Percentiles rank a stretch among this genome's conserved stretches.
phyloP scores from a whole-genome alignment of 2,113 vertebrate species.

The Syngnathus scovelli region DNA sequence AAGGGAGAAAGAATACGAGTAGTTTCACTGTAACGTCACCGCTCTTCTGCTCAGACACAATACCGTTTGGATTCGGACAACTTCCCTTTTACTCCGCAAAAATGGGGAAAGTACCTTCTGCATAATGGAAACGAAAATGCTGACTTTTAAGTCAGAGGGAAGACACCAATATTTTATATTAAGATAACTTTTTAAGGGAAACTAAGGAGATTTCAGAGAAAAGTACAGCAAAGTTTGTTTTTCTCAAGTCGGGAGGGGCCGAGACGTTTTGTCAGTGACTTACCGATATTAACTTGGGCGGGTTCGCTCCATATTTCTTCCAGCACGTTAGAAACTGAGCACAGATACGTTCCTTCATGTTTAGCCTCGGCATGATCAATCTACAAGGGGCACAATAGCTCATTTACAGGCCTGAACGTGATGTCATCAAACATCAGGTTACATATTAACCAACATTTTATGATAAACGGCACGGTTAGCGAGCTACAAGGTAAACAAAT shows the following conservation, averaged over 20 bases:
- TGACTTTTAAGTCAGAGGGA: conserved; percentile 32
- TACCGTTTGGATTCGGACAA: conserved; percentile 41
- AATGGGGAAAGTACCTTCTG: conserved; percentile 66
- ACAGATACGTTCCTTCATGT: conserved; percentile 73
- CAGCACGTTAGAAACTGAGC: conserved; percentile 71
- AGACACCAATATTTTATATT: conserved; percentile 1
- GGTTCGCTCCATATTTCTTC: conserved; percentile 76
- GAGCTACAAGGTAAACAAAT: conserved; percentile 6
- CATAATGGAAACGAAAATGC: conserved; percentile 49
- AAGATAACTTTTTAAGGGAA: conserved; percentile 6
- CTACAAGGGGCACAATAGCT: conserved; percentile 45
- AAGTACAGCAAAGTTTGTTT: conserved; percentile 10
- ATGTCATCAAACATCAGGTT: not conserved
- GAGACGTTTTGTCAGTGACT: conserved; percentile 24
- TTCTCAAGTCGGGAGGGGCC: not conserved
- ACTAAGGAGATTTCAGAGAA: not conserved
- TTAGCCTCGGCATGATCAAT: conserved; percentile 48
- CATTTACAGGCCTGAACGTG: not conserved
- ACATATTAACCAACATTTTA: conserved; percentile 19
- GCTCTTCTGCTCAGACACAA: conserved; percentile 25
- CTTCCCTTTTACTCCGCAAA: conserved; percentile 55
- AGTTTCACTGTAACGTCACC: conserved; percentile 65
- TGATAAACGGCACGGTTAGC: not conserved
- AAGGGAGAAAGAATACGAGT: conserved; percentile 18
- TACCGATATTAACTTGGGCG: conserved; percentile 74